These are phyloP conservation scores for Polypedilum pembai DNA, from an alignment of 1,140 invertebrate genomes.

Conservation along the genomic window DNA sequence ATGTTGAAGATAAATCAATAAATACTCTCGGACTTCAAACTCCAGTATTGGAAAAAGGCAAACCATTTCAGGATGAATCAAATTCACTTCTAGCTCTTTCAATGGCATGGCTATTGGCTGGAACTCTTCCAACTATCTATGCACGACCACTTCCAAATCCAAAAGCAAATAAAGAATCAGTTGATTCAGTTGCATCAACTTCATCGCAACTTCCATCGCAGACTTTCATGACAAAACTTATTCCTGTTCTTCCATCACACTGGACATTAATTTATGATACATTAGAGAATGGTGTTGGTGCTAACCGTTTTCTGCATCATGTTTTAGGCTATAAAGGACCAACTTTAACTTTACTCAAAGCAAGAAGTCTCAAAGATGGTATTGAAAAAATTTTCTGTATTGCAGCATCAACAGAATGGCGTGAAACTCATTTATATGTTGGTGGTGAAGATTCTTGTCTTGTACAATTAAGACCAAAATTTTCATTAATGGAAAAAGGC, in stretches of 20 bases:
- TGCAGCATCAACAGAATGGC: conserved; percentile 73
- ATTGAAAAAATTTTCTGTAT: conserved; percentile 67
- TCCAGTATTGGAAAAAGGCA: conserved; percentile 59
- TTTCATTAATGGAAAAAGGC: conserved; percentile 58
- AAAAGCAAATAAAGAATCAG: conserved; percentile 33
- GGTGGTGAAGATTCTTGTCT: conserved; percentile 68
- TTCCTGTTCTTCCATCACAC: conserved; percentile 61
- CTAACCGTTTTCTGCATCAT: conserved; percentile 82
- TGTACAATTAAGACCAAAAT: conserved; percentile 70
- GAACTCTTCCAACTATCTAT: conserved; percentile 61
- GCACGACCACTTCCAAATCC: conserved; percentile 48
- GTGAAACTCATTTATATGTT: conserved; percentile 75
- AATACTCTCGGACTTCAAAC: conserved; percentile 61
- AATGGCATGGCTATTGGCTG: conserved; percentile 70
- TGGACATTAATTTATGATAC: conserved; percentile 81
- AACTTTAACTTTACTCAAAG: conserved; percentile 65
- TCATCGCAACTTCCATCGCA: conserved; percentile 45
- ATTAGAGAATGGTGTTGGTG: conserved; percentile 71
- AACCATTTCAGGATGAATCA: conserved; percentile 43
- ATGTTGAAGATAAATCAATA: conserved; percentile 44
- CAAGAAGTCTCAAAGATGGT: conserved; percentile 46
- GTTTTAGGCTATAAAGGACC: conserved; percentile 78
- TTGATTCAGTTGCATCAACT: not conserved
- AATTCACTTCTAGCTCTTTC: conserved; percentile 51
- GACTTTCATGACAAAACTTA: conserved; percentile 55